These are phyloP conservation scores for Epizoanthus fatuus DNA, from an alignment of 92 coral and sea anemone species.

Conservation along the genomic window DNA sequence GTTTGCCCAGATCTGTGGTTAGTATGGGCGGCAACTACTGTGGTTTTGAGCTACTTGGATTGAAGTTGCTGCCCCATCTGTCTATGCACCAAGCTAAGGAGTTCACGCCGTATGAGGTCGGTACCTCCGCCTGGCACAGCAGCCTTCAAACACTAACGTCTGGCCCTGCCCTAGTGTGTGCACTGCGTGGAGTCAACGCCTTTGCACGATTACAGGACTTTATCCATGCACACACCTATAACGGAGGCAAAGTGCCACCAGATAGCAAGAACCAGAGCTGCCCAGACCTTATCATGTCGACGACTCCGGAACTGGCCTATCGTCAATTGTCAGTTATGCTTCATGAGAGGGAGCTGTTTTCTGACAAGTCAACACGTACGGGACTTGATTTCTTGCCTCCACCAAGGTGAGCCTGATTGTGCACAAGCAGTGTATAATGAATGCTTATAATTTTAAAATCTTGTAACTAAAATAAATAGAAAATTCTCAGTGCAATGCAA, in stretches of 20 bases:
- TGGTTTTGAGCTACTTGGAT: conserved; percentile 89
- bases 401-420: conserved; percentile 46
- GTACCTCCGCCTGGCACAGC: conserved; percentile 85
- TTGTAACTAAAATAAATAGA: no score
- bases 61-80: conserved; percentile 83
- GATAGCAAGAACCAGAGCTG: conserved; percentile 56
- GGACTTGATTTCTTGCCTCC: conserved; percentile 82
- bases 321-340: conserved; percentile 93
- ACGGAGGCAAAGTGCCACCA: conserved; percentile 19
- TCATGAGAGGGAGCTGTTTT: conserved; percentile 90
- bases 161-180: conserved; percentile 86
- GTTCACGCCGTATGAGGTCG: conserved; percentile 91
- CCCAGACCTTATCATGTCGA: conserved; percentile 85
- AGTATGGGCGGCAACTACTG: conserved; percentile 46
- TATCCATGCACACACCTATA: conserved; percentile 51
- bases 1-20: conserved; percentile 10
- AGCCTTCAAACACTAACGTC: conserved; percentile 82
- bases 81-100: conserved; percentile 95
- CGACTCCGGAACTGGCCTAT: conserved; percentile 94
- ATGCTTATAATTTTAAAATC: no score
- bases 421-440: background rate
- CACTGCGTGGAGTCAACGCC: conserved; percentile 87
- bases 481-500: no score
- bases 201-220: conserved; percentile 81
- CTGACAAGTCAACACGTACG: conserved; percentile 82